A percentile compares a stretch with the other conserved stretches of the same genome.
These are phyloP conservation scores for Acropora yongei DNA, from an alignment of 64 coral and sea anemone species.

Conservation along the genomic window DNA sequence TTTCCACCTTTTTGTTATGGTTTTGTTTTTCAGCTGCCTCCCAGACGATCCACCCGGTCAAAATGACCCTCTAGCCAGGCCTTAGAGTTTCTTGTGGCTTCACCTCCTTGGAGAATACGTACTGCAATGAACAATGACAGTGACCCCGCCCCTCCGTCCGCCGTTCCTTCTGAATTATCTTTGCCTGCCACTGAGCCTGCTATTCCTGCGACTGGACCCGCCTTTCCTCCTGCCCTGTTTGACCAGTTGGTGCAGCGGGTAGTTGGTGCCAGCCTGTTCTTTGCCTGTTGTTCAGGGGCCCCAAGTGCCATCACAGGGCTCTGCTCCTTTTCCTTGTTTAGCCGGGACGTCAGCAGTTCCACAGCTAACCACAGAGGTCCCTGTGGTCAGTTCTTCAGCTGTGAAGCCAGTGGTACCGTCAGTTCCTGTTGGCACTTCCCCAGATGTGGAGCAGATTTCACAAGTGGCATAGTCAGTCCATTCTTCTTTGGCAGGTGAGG, in stretches of 20 bases:
- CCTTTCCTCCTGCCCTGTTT: background rate
- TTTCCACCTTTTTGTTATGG: too few species aligned
- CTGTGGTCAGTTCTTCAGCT: background rate
- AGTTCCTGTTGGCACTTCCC: background rate
- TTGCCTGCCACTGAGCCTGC: background rate
- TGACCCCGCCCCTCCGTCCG: background rate
- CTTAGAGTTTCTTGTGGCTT: background rate
- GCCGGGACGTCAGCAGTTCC: background rate
- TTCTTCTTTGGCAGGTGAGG: background rate
- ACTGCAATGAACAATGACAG: background rate
- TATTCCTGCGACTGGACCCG: background rate
- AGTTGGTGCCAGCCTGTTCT: background rate
- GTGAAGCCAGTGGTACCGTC: background rate
- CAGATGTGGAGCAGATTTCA: background rate
- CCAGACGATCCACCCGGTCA: background rate
- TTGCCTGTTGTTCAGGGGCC: background rate
- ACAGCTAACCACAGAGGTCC: background rate
- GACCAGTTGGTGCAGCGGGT: background rate
- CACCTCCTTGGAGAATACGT: background rate
- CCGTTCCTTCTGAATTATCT: too few species aligned
- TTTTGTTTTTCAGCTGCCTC: background rate
- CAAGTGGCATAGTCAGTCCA: background rate
- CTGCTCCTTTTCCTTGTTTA: background rate
- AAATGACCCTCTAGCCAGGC: slow-evolving; percentile 1
- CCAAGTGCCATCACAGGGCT: background rate